Conservation (phyloP, 1,140 invertebrate genomes). For the Brachionus rotundiformis region DNA sequence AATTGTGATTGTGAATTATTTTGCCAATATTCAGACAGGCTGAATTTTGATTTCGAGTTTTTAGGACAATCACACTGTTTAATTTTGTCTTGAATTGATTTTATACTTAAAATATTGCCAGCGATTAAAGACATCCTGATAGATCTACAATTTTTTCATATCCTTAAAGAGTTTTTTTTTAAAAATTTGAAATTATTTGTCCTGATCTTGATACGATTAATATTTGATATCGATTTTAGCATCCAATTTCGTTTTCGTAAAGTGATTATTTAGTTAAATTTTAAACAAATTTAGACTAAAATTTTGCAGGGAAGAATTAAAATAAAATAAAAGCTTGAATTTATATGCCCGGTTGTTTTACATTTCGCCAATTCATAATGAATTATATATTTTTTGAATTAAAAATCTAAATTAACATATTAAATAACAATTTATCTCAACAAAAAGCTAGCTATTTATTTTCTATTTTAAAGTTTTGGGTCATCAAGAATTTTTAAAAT, state of each 20-base stretch:
- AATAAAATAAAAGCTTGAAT: neutral
- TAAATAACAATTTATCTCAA: slow-evolving; percentile 16
- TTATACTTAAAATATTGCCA: slow-evolving; percentile 5
- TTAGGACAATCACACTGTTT: neutral
- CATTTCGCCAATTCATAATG: slow-evolving; percentile 16
- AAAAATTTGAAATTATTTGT: neutral
- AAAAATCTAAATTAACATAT: slow-evolving; percentile 32
- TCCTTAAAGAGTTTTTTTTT: neutral
- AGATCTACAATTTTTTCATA: neutral
- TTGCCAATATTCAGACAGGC: neutral
- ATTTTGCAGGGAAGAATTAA: neutral
- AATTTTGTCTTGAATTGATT: slow-evolving; percentile 33
- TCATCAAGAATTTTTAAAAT: neutral
- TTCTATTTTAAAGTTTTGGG: neutral
- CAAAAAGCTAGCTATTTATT: neutral
- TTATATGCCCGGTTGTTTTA: slow-evolving; percentile 37
- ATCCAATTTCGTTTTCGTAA: neutral
- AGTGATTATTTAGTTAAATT: neutral
- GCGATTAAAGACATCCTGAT: slow-evolving; percentile 32
- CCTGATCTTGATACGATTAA: neutral
- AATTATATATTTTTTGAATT: slow-evolving; percentile 5
- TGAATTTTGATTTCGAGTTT: neutral
- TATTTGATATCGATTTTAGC: neutral
- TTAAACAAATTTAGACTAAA: no score
- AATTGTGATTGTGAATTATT: neutral